phyloP scores from a whole-genome alignment of 2,113 vertebrate species.

The Psammodynastes pulverulentus region DNA sequence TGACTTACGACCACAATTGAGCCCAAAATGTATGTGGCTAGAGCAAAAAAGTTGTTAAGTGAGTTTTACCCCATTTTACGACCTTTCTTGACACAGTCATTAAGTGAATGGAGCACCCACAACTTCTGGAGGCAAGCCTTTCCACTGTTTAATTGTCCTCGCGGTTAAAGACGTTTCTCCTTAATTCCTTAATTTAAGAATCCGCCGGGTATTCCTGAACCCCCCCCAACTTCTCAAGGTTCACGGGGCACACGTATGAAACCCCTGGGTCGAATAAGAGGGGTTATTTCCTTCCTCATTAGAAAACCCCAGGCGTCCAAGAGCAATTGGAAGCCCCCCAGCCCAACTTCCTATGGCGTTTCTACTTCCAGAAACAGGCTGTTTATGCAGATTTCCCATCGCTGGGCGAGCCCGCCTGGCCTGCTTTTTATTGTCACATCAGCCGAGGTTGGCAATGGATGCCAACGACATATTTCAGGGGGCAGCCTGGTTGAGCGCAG shows the following conservation, averaged over 20 bases:
- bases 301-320: neutral
- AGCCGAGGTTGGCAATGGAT: slow-evolving; percentile 67
- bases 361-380: slow-evolving; percentile 12
- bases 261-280: slow-evolving; percentile 20
- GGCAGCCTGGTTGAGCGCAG: slow-evolving; percentile 59
- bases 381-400: slow-evolving; percentile 23
- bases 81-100: too few relatives aligned
- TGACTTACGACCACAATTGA: too few relatives aligned
- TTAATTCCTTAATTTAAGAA: neutral
- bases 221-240: neutral
- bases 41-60: too few relatives aligned
- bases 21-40: too few relatives aligned
- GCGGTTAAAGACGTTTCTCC: too few relatives aligned
- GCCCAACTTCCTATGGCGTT: slow-evolving; percentile 15
- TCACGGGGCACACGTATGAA: slow-evolving; percentile 15
- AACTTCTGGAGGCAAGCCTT: neutral
- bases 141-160: too few relatives aligned
- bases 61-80: too few relatives aligned
- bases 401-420: too few relatives aligned
- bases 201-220: slow-evolving; percentile 19
- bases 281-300: slow-evolving; percentile 20
- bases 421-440: slow-evolving; percentile 59
- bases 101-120: too few relatives aligned
- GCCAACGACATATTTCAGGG: slow-evolving; percentile 66
- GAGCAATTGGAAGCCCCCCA: slow-evolving; percentile 47